Base-by-base conservation (phyloP, 1,140 invertebrate genomes). In the Caenorhabditis brenneri region DNA sequence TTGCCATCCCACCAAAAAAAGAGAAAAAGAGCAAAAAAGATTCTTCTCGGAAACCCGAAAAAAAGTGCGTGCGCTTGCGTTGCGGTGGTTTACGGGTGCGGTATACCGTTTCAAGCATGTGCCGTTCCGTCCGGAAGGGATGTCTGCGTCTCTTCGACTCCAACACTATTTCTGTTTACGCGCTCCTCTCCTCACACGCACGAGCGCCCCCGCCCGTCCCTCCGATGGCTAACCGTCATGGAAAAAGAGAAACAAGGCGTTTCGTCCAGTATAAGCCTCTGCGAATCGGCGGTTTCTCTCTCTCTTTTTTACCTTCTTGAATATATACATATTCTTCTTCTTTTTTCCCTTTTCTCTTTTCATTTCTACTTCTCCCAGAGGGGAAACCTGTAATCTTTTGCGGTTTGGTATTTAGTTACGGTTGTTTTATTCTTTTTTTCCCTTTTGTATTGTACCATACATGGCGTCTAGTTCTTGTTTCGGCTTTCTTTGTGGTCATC, bases 61-160 rank as follows among this genome's bases (percentile, higher is more conserved):
- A 16, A 74, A 74, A 74, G 33, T 36, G 36, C 15, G 33, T 42
- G 33, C 22, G 65, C 36, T n/a, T 74, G 65, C 65, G 39, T 6
- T 42, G 39, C n/a, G n/a, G 39, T 5, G 65, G 65, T 74, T 74
- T 74, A 74, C 36, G 58, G 55, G 58, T 16, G 53, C 53, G 58
- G n/a, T 65, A 65, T 65, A 65, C 58, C 58, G 65, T 74, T 74
- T 74, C 65, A 74, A 74, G 65, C 65, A 46, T 74, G 22, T 55
- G 65, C 65, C 65, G 65, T 74, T 74, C 65, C 65, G 36, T 74
- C 33, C 65, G 65, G 65, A 16, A 5, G 12, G n/a, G 9, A 10
- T 9, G 36, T 46, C 65, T 46, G 65, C 12, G 36, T 42, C 65
- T 74, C 65, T 22, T 24, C 33, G n/a, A 22, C 65, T 42, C 36